These are phyloP conservation scores for Pluvianellus socialis DNA, from an alignment of 2,113 vertebrate genomes.

Conservation along the genomic window DNA sequence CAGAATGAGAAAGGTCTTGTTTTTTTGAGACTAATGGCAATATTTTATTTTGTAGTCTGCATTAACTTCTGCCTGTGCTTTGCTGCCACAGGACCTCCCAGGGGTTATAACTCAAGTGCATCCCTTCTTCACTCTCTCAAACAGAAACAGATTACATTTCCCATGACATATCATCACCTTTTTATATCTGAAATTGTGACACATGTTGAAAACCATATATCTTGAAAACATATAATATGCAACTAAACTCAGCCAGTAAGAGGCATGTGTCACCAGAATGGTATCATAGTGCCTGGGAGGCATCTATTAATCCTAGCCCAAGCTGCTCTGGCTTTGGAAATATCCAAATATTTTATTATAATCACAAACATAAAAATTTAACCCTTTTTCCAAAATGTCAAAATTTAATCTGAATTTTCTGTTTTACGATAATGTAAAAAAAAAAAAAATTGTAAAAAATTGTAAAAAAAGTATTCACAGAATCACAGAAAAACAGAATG, in stretches of 20 bases:
- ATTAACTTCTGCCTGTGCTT: background rate
- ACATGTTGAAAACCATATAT: background rate
- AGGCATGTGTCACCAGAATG: background rate
- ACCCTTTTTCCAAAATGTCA: background rate
- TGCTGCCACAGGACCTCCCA: background rate
- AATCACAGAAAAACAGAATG: too few relatives aligned
- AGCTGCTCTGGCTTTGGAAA: background rate
- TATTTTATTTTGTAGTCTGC: background rate
- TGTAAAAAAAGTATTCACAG: too few relatives aligned
- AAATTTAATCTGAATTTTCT: background rate
- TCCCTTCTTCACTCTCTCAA: background rate
- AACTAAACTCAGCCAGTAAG: background rate
- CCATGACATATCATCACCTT: fast-evolving
- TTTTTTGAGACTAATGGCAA: background rate
- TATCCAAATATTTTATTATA: background rate
- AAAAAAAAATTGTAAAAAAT: background rate
- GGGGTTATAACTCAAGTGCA: background rate
- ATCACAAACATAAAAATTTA: background rate
- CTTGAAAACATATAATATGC: background rate
- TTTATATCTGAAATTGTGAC: background rate
- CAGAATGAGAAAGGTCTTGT: background rate
- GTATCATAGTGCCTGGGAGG: background rate
- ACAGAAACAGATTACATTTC: background rate
- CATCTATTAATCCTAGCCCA: background rate
- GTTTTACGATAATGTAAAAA: background rate